phyloP scores from a whole-genome alignment of 2,797 vertebrate species.

The Esox masquinongy region DNA sequence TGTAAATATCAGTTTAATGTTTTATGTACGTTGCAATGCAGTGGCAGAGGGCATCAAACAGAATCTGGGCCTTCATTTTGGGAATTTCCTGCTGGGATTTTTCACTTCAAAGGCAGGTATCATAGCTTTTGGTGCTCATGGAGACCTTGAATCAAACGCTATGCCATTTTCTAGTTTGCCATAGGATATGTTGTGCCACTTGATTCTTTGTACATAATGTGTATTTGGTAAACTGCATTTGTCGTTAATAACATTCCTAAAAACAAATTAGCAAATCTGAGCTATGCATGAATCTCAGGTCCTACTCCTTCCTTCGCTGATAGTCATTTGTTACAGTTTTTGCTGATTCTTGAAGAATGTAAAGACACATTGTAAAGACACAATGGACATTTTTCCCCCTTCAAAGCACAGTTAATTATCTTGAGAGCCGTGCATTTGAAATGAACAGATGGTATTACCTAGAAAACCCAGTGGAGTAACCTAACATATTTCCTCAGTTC shows the following conservation, averaged over 20 bases:
- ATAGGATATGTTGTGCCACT: background rate
- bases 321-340: background rate
- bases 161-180: background rate
- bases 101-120: conserved; percentile 53
- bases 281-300: background rate
- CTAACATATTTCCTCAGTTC: background rate
- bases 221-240: background rate
- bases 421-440: background rate
- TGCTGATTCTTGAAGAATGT: background rate
- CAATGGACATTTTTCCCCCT: background rate
- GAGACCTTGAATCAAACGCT: conserved; percentile 23
- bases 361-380: background rate
- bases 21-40: conserved; percentile 36
- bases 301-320: background rate
- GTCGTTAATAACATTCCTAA: background rate
- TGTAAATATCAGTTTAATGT: conserved; percentile 25
- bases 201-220: background rate
- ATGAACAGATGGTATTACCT: background rate
- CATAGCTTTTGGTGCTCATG: conserved; percentile 32
- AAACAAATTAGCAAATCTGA: background rate
- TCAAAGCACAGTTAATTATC: background rate
- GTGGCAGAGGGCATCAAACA: conserved; percentile 52
- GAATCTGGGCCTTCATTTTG: conserved; percentile 51
- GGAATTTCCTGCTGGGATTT: conserved; percentile 47
- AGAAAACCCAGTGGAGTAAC: background rate